Conservation (phyloP, 2,888 invertebrate genomes). For the Prenolepis imparis region DNA sequence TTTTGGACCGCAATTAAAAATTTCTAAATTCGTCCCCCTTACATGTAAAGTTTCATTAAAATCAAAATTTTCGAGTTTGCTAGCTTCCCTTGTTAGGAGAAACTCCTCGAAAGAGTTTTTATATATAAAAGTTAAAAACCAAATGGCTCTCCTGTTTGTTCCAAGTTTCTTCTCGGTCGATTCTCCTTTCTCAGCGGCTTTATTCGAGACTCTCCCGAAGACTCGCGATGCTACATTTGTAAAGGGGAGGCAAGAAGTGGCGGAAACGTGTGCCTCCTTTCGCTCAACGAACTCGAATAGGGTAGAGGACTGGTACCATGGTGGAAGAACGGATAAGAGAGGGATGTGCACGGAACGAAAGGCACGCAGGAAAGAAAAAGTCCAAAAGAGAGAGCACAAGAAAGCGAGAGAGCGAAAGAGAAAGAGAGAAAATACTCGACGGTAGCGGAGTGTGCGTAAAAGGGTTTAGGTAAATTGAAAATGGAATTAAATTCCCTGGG, state of each 20-base stretch:
- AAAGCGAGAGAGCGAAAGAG: background rate
- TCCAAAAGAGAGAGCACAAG: slow-evolving; percentile 53
- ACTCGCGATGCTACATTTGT: slow-evolving; percentile 49
- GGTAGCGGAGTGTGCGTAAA: slow-evolving; percentile 76
- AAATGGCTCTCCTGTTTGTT: slow-evolving; percentile 28
- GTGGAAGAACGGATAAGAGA: slow-evolving; percentile 47
- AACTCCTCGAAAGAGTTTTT: slow-evolving; percentile 57
- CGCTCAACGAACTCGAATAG: slow-evolving; percentile 41
- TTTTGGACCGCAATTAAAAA: too few relatives aligned
- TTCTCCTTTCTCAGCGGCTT: slow-evolving; percentile 3
- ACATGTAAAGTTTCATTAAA: too few relatives aligned
- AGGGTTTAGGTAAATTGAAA: slow-evolving; percentile 82
- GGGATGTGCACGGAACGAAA: slow-evolving; percentile 24
- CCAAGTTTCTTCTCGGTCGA: background rate
- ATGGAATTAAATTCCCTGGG: slow-evolving; percentile 81
- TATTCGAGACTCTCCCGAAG: slow-evolving; percentile 30
- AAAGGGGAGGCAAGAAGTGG: slow-evolving; percentile 47
- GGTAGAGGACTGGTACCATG: slow-evolving; percentile 44
- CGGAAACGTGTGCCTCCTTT: slow-evolving; percentile 48
- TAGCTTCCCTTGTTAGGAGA: background rate
- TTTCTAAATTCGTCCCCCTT: too few relatives aligned
- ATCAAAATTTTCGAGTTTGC: too few relatives aligned
- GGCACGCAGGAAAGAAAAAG: slow-evolving; percentile 55
- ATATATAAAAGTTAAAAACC: slow-evolving; percentile 62
- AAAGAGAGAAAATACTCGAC: slow-evolving; percentile 66